phyloP scores from a whole-genome alignment of 2,797 vertebrate genomes.

The Bradypodion ventrale region DNA sequence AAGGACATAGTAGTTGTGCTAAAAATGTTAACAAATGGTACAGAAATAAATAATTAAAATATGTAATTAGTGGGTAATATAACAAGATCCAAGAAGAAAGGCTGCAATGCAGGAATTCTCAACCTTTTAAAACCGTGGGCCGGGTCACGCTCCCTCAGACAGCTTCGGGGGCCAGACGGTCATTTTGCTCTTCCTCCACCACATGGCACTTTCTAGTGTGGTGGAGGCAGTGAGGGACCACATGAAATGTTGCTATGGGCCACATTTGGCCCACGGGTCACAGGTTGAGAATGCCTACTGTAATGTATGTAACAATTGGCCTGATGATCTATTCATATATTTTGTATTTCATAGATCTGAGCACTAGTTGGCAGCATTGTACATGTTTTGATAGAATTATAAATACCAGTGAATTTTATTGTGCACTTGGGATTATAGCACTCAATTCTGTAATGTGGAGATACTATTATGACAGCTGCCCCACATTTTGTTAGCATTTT shows the following conservation, averaged over 20 bases:
- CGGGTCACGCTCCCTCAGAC: too few species aligned
- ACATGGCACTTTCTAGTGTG: too few species aligned
- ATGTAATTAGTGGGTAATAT: not conserved
- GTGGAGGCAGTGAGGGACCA: too few species aligned
- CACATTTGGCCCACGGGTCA: too few species aligned
- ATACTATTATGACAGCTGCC: not conserved
- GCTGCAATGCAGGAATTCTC: too few species aligned
- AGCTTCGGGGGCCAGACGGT: too few species aligned
- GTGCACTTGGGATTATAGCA: not conserved
- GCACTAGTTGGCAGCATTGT: slow-evolving; percentile 19
- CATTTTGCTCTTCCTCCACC: too few species aligned
- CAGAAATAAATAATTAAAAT: not conserved
- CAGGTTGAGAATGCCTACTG: too few species aligned
- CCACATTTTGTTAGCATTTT: not conserved
- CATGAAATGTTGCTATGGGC: too few species aligned
- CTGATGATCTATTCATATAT: not conserved
- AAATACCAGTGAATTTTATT: not conserved
- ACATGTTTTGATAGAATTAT: not conserved
- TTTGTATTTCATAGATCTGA: not conserved
- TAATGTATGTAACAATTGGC: not conserved
- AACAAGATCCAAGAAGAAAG: not conserved
- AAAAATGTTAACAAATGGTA: not conserved
- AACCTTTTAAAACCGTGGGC: too few species aligned
- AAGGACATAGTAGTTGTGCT: not conserved
- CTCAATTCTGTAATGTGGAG: not conserved